Evolutionary conservation across 2,113 vertebrate genomes (phyloP), one percentile per base, ranked within the genome.

Genomic region (Centropus bengalensis): DNA sequence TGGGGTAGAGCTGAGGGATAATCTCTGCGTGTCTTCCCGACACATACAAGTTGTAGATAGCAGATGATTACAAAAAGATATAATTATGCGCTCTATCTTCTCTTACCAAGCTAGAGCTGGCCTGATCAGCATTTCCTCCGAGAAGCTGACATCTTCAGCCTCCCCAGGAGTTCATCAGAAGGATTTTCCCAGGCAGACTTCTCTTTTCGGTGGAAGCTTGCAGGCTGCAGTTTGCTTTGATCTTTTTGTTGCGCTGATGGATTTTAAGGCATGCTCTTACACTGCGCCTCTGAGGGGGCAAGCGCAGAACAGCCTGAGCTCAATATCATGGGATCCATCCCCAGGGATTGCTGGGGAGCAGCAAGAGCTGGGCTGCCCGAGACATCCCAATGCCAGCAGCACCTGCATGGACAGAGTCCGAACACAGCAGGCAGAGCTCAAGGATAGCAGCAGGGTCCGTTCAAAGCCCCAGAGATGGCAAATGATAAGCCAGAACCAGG

Each of bases 381-480:
- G n/a, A 7, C 44, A 59, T 10, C 27, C 60, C 36, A 28, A 42
- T 4, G 5, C 70, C 86, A 74, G 79, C 40, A 85, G 24, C 70
- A 66, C 6, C 22, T 9, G 12, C 63, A 16, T 0, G 0, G 56
- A 4, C 47, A 64, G 15, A 1, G 36, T 1, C 63, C 26, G 36
- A 44, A 5, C 20, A 10, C 64, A 54, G 52, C 18, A 44, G 49
- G 30, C 18, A 67, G 36, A 71, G 49, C 56, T 38, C 59, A 59
- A 73, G 16, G 30, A 40, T 52, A 8, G 40, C 51, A 83, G 58
- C n/a, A 56, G 40, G 11, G 6, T 6, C 38, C 68, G 11, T 6
- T 21, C 10, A 33, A 28, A 83, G 24, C n/a, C 49, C 55, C 19
- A 68, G 12, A 6, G 3, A 1, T 0, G 1, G 23, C 20, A 66